These are phyloP conservation scores for Drosophila virilis DNA, from an alignment of 1,140 invertebrate species.

Conservation along the genomic window DNA sequence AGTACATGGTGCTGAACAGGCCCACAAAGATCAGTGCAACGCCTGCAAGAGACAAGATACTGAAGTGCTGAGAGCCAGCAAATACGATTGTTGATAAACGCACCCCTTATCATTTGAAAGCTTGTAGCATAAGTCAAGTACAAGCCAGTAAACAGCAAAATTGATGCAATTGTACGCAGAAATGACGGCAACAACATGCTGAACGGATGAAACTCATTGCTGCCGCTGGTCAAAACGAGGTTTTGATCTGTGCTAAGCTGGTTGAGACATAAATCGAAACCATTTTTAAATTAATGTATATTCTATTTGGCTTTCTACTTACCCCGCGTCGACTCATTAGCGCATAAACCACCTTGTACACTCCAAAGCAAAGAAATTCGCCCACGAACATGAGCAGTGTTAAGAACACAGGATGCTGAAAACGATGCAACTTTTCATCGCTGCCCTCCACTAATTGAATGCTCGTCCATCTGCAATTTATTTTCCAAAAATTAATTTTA, in stretches of 20 bases:
- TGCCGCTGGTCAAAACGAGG: constrained; percentile 87
- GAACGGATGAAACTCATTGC: constrained; percentile 90
- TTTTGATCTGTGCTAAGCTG: constrained; percentile 86
- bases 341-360: constrained; percentile 88
- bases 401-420: constrained; percentile 96
- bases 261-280: constrained; percentile 68
- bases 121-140: constrained; percentile 96
- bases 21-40: constrained; percentile 97
- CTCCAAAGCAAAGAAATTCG: constrained; percentile 92
- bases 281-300: constrained; percentile 14
- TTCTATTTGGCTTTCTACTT: constrained; percentile 64
- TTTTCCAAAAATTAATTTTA: neutral
- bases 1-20: constrained; percentile 94
- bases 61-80: neutral
- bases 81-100: constrained; percentile 22
- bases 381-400: constrained; percentile 95
- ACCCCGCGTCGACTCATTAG: constrained; percentile 86
- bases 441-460: constrained; percentile 87
- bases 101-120: constrained; percentile 98
- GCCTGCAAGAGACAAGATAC: constrained; percentile 85
- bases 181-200: constrained; percentile 93
- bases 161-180: constrained; percentile 91
- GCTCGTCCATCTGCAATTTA: constrained; percentile 90
- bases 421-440: constrained; percentile 87
- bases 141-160: constrained; percentile 94